Evolutionary conservation across 2,888 invertebrate species (phyloP).

Genomic region (Eristalis pertinax): DNA sequence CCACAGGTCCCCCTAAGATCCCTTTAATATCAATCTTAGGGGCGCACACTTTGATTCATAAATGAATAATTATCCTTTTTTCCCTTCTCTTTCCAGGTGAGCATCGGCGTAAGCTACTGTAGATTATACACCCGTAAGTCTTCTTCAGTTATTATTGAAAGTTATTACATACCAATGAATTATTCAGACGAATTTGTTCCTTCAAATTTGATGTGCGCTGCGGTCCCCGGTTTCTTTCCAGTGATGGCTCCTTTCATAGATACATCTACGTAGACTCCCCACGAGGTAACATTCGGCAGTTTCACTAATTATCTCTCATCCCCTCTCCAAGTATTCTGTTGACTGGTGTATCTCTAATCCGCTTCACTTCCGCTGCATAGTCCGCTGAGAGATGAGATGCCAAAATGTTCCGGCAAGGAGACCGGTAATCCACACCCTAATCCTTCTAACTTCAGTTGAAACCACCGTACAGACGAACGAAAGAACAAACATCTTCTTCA

Average conservation of each 20-base stretch:
- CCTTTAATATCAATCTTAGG: neutral
- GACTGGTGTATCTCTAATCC: neutral
- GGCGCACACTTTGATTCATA: neutral
- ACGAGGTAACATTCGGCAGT: neutral
- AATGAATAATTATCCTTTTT: neutral
- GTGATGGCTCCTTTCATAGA: neutral
- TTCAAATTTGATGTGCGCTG: conserved; percentile 24
- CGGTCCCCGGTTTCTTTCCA: neutral
- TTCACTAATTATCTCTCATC: conserved; percentile 19
- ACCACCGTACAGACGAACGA: neutral
- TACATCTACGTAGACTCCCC: neutral
- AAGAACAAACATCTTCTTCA: conserved; percentile 4
- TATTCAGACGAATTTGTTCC: conserved; percentile 21
- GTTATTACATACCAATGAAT: conserved; percentile 11
- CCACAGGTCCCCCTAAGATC: neutral
- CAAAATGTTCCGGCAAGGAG: conserved; percentile 5
- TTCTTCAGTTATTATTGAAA: conserved; percentile 13
- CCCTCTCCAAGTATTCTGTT: neutral
- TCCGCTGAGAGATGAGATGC: conserved; percentile 33
- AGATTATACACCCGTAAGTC: conserved; percentile 13
- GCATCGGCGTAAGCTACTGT: neutral
- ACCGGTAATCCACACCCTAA: conserved; percentile 28
- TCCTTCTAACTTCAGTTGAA: conserved; percentile 30
- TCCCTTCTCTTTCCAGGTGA: conserved; percentile 15
- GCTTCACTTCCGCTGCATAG: conserved; percentile 1